phyloP scores from a whole-genome alignment of 2,888 invertebrate genomes.

The Synanthedon tipuliformis region DNA sequence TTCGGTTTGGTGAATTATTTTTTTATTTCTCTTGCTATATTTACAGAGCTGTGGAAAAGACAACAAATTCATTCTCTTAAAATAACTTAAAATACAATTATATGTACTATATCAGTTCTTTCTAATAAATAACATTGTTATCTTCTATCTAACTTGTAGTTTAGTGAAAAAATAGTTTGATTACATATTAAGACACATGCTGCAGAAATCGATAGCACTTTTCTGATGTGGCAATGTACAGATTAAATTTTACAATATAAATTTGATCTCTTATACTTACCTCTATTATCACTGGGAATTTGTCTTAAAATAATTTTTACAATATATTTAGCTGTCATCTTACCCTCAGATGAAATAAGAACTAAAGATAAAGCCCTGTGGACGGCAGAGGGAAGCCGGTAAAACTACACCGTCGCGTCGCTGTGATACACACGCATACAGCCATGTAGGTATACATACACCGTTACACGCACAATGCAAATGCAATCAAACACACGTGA shows the following conservation, averaged over 20 bases:
- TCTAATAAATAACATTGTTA: conserved; percentile 5
- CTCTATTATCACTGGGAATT: conserved; percentile 67
- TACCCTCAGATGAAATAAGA: background rate
- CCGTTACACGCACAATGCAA: no score
- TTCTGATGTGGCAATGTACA: conserved; percentile 34
- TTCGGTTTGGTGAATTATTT: conserved; percentile 33
- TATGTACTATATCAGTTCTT: conserved; percentile 49
- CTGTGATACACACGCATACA: no score
- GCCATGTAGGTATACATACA: no score
- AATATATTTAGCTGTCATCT: conserved; percentile 17
- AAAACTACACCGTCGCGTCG: no score
- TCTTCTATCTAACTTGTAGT: conserved; percentile 31
- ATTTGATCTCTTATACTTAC: conserved; percentile 50
- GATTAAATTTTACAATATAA: conserved; percentile 29
- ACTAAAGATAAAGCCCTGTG: no score
- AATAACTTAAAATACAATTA: conserved; percentile 50
- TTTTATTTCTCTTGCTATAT: conserved; percentile 26
- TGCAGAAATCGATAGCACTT: conserved; percentile 46
- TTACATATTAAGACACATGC: conserved; percentile 23
- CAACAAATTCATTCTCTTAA: conserved; percentile 47
- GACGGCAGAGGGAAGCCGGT: no score
- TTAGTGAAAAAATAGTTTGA: conserved; percentile 53
- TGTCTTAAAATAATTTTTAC: conserved; percentile 33
- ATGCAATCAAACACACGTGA: no score
- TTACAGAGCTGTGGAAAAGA: conserved; percentile 66